These are phyloP conservation scores for Eupelmus urozonus DNA, from an alignment of 2,888 invertebrate genomes.

Conservation along the genomic window DNA sequence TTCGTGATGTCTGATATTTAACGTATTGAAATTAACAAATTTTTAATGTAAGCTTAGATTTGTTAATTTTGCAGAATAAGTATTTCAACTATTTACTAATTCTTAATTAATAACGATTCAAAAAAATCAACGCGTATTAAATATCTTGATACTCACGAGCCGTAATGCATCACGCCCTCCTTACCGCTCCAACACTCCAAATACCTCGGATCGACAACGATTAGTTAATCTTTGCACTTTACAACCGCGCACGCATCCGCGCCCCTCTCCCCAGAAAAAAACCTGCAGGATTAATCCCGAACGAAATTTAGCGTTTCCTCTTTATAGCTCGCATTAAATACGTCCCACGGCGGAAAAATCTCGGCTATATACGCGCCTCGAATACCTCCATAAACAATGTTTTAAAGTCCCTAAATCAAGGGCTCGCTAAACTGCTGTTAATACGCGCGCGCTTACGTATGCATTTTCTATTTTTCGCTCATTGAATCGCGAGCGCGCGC, in stretches of 20 bases:
- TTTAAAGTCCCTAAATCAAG: constrained; percentile 51
- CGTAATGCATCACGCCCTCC: too few relatives aligned
- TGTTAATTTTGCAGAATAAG: too few relatives aligned
- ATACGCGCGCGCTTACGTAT: constrained; percentile 2
- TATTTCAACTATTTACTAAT: too few relatives aligned
- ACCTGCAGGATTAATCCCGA: constrained; percentile 34
- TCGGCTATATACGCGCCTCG: constrained; percentile 3
- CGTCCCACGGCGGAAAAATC: constrained; percentile 22
- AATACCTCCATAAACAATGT: constrained; percentile 56
- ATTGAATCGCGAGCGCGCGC: not conserved
- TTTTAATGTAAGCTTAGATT: too few relatives aligned
- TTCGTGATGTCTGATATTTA: too few relatives aligned
- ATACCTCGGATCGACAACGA: constrained; percentile 2
- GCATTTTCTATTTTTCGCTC: constrained; percentile 18
- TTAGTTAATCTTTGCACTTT: constrained; percentile 25
- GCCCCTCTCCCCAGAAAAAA: not conserved
- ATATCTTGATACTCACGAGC: too few relatives aligned
- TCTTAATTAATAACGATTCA: too few relatives aligned
- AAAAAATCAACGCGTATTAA: too few relatives aligned
- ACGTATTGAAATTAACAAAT: too few relatives aligned
- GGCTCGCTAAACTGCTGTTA: constrained; percentile 30
- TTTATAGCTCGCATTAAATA: constrained; percentile 30
- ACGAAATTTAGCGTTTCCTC: constrained; percentile 30
- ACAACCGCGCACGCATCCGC: not conserved
- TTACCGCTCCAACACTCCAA: constrained; percentile 37